phyloP scores from a whole-genome alignment of 2,888 invertebrate genomes.

The Lepidochitona cinerea region DNA sequence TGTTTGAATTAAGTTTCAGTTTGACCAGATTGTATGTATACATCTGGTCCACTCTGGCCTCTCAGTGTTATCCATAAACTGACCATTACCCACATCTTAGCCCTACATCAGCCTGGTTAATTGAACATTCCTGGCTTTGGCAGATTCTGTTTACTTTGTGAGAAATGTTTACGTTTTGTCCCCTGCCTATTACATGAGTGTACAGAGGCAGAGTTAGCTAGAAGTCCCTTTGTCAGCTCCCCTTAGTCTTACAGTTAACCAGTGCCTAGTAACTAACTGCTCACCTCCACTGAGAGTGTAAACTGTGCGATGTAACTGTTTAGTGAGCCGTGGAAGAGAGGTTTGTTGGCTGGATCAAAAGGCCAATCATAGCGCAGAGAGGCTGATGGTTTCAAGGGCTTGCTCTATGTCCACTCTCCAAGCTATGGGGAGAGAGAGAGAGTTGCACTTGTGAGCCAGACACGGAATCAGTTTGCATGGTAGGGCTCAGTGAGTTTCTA shows the following conservation, averaged over 20 bases:
- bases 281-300: no score
- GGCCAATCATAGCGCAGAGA: no score
- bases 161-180: not conserved
- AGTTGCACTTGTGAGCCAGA: no score
- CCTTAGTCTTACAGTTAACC: no score
- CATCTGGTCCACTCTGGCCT: not conserved
- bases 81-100: not conserved
- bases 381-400: no score
- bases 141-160: not conserved
- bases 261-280: no score
- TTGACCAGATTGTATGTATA: not conserved
- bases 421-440: not conserved
- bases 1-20: no score
- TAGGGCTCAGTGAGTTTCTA: not conserved
- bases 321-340: no score
- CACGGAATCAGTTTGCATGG: not conserved
- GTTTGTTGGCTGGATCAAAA: no score
- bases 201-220: no score
- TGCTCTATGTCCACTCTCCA: not conserved
- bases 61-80: not conserved
- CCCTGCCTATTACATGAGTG: not conserved
- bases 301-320: no score
- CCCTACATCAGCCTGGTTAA: not conserved
- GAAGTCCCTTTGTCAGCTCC: not conserved
- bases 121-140: slow-evolving; percentile 1